These are phyloP conservation scores for Oreocharis arfaki DNA, from an alignment of 2,113 vertebrate genomes.

Conservation along the genomic window DNA sequence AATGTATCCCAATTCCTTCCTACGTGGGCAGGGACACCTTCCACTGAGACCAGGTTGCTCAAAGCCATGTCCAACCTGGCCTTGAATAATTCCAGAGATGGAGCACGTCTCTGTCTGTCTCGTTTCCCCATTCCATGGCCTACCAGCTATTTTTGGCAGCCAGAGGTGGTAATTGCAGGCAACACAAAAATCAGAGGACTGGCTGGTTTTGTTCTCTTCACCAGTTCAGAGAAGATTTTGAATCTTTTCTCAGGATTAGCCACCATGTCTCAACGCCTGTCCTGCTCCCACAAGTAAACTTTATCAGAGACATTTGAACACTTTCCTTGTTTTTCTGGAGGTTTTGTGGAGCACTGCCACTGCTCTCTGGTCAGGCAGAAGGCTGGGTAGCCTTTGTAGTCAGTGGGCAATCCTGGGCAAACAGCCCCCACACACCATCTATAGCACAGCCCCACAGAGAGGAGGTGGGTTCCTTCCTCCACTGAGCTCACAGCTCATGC, in stretches of 20 bases:
- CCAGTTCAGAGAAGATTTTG: background rate
- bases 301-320: background rate
- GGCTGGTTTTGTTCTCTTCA: background rate
- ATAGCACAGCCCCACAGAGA: background rate
- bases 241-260: background rate
- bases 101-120: background rate
- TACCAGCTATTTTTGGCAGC: background rate
- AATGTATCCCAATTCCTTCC: background rate
- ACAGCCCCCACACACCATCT: accelerated
- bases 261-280: background rate
- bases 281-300: background rate
- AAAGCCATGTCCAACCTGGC: background rate
- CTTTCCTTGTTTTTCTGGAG: background rate
- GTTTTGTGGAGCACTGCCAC: background rate
- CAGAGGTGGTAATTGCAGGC: background rate
- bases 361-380: background rate
- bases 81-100: background rate
- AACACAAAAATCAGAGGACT: background rate
- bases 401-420: background rate
- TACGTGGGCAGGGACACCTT: background rate
- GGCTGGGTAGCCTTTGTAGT: background rate
- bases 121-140: background rate
- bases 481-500: background rate
- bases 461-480: background rate
- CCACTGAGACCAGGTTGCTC: background rate